Evolutionary conservation across 2,113 vertebrate genomes (phyloP).

Genomic region (Oplegnathus fasciatus): DNA sequence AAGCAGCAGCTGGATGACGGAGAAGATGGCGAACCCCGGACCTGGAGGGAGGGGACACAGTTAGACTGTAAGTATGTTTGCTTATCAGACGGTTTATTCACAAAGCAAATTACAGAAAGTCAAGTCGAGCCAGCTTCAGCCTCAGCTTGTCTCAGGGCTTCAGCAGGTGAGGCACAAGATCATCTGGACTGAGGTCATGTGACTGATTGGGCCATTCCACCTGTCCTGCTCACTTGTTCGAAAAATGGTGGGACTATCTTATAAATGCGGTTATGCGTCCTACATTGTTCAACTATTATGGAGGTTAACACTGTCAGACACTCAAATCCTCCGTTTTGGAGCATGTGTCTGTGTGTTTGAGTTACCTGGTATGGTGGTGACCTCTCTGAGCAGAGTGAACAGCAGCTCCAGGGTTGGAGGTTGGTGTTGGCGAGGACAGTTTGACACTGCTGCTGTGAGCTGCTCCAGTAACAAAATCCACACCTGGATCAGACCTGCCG

Average conservation of each 20-base stretch:
- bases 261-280: no score
- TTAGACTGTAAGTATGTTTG: background rate
- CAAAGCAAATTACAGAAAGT: no score
- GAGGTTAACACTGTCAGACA: background rate
- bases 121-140: background rate
- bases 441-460: constrained; percentile 94
- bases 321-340: background rate
- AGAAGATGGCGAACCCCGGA: constrained; percentile 96
- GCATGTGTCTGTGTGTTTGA: background rate
- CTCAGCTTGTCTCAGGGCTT: background rate
- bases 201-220: background rate
- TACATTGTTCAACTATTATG: no score
- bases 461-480: constrained; percentile 97
- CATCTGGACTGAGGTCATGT: background rate
- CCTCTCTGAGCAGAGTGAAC: constrained; percentile 92
- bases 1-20: constrained; percentile 95
- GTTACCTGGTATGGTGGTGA: constrained; percentile 90
- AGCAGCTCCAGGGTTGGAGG: constrained; percentile 95
- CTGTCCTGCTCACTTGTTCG: background rate
- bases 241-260: background rate
- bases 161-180: background rate
- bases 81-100: background rate
- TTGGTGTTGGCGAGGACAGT: constrained; percentile 97
- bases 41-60: constrained; percentile 79
- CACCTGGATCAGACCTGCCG: constrained; percentile 95